These are phyloP conservation scores for Silurus meridionalis DNA, from an alignment of 2,113 vertebrate species.

Conservation along the genomic window DNA sequence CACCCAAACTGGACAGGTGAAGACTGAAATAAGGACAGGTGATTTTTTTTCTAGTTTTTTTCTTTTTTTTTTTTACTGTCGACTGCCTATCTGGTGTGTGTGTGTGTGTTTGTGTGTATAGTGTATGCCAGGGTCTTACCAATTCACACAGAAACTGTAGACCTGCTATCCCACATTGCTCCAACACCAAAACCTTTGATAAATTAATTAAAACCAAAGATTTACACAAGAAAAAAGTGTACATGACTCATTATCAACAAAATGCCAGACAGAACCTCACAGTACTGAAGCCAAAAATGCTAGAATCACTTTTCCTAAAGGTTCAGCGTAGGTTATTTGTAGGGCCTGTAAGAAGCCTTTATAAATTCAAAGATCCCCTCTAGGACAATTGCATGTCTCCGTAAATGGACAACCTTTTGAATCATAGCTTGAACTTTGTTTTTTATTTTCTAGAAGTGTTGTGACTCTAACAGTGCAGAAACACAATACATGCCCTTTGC, in stretches of 20 bases:
- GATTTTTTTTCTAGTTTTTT: too few species aligned
- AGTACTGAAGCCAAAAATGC: neutral
- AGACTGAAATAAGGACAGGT: too few species aligned
- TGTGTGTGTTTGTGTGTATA: too few species aligned
- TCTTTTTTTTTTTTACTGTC: too few species aligned
- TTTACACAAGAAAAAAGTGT: neutral
- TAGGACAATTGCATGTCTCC: neutral
- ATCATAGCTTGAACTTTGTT: neutral
- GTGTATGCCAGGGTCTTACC: too few species aligned
- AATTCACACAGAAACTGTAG: neutral
- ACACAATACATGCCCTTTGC: neutral
- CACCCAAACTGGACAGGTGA: too few species aligned
- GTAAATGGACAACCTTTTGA: neutral
- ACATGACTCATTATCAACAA: neutral
- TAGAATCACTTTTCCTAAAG: neutral
- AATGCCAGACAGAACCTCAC: neutral
- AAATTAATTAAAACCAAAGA: neutral
- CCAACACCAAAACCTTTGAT: neutral
- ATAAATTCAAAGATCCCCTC: too few species aligned
- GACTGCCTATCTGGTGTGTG: too few species aligned
- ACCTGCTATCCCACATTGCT: neutral
- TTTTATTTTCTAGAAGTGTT: neutral
- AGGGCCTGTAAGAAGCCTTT: too few species aligned
- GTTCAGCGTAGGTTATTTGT: neutral
- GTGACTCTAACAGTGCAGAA: neutral